phyloP scores from a whole-genome alignment of 2,797 vertebrate genomes.

The Telmatherina bonti region DNA sequence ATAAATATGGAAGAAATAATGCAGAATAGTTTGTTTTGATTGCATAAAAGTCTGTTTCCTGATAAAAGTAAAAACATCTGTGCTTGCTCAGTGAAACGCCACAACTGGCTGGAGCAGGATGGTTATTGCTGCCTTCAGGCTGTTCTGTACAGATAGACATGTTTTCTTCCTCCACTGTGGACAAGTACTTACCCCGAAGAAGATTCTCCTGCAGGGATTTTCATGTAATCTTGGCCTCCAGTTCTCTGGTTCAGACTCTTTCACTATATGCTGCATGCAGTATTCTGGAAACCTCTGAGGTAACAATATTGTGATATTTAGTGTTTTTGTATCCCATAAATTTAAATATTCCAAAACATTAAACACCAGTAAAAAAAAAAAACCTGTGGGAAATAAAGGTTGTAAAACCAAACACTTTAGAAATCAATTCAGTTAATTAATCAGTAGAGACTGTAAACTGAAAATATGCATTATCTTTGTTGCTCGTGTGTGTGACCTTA shows the following conservation, averaged over 20 bases:
- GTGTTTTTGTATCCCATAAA: neutral
- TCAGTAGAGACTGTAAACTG: neutral
- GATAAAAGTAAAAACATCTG: neutral
- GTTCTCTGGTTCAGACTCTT: neutral
- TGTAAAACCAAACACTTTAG: neutral
- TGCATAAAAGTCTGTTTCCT: neutral
- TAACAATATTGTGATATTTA: too few species aligned
- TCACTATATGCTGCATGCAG: neutral
- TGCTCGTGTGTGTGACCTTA: too few species aligned
- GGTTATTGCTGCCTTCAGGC: conserved; percentile 34
- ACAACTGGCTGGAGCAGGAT: conserved; percentile 17
- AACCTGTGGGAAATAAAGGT: neutral
- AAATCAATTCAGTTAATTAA: neutral
- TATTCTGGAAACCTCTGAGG: neutral
- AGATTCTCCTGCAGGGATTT: conserved; percentile 21
- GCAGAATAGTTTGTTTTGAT: neutral
- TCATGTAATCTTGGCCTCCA: conserved; percentile 23
- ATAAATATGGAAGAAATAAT: neutral
- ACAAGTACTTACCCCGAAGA: conserved; percentile 15
- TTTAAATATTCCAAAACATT: neutral
- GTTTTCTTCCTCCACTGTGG: conserved; percentile 10
- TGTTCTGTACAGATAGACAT: conserved; percentile 21
- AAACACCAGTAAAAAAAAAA: too few species aligned
- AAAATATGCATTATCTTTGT: neutral
- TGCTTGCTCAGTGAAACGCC: neutral